A percentile compares a stretch with the other conserved stretches of the same genome.
These are phyloP conservation scores for Coendou prehensilis DNA, from an alignment of 2,797 vertebrate genomes.

Conservation along the genomic window DNA sequence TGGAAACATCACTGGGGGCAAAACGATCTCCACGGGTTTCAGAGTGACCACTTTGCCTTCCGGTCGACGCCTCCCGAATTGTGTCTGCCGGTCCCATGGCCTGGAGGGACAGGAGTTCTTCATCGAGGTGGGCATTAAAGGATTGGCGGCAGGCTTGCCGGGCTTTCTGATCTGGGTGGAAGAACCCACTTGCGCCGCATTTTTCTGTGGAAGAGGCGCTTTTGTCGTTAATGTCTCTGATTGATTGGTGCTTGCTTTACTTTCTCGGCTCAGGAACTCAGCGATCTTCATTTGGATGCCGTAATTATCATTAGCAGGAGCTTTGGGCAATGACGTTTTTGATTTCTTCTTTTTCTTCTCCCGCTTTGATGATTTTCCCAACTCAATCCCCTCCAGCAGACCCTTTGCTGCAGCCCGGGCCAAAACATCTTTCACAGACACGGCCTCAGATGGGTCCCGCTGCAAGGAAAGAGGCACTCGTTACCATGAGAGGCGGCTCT, in stretches of 20 bases:
- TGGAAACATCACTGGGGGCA: conserved; percentile 89
- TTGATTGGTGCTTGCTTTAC: neutral
- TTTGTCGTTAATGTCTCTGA: conserved; percentile 8
- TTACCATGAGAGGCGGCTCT: neutral
- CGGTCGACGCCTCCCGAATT: conserved; percentile 59
- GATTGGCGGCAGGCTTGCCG: neutral
- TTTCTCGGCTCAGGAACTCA: conserved; percentile 83
- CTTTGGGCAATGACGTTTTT: conserved; percentile 63
- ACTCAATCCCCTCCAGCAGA: conserved; percentile 88
- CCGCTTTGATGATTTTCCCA: conserved; percentile 86
- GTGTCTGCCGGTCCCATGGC: neutral
- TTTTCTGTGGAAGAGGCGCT: conserved; percentile 14
- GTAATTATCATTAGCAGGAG: conserved; percentile 37
- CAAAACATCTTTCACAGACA: conserved; percentile 89
- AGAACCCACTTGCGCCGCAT: rapidly evolving
- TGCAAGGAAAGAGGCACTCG: conserved; percentile 82
- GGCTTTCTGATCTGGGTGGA: conserved; percentile 57
- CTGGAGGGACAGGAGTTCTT: conserved; percentile 51
- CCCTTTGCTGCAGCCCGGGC: conserved; percentile 90
- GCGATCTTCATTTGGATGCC: conserved; percentile 79
- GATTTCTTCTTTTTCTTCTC: conserved; percentile 85
- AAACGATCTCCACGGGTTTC: conserved; percentile 88
- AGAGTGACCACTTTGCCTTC: conserved; percentile 84
- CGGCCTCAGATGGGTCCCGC: conserved; percentile 88
- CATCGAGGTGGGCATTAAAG: neutral